Base-by-base conservation (phyloP, 2,797 vertebrate genomes). In the Gymnocypris eckloni region DNA sequence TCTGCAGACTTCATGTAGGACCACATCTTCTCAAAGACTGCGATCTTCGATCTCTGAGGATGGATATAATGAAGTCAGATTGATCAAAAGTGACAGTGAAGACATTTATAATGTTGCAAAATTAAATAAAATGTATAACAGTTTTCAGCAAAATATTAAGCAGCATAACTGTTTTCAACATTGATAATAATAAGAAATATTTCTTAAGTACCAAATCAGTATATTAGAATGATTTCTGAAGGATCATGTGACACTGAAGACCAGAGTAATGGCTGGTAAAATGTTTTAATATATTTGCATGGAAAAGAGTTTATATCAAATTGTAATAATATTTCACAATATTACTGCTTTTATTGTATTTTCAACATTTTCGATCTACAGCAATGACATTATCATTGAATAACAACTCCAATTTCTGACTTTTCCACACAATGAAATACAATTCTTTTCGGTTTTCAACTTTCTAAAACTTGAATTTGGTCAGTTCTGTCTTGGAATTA, bases 11-110 rank as follows among this genome's bases (percentile, higher is more conserved):
- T 97, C 98, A 99, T 99, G 93, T 99, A 99, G 0, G 98, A 99
- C 98, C 98, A 99, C 98, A 99, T 99, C 95, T 99, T 99, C 95
- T 99, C 98, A 87, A 99, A 99, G 79, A 99, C 98, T 0, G 96
- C 98, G 6, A 99, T 99, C 95, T 99, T 99, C 80, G 98, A 99
- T 87, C 98, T 94, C 98, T 99, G 90, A 25, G n/a, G 52, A 45
- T 22, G 22, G 25, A 86, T 45, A 61, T 16, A 33, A 48, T 54
- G 13, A 52, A 69, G 78, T 75, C 37, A 28, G 13, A 66, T 15
- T 37, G 64, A 37, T 33, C 64, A 33, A 66, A 66, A 67, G 28
- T 66, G 28, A 15, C 56, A 59, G 22, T 22, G 22, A n/a, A 59
- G 56, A n/a, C 64, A 67, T 66, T 16, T 16, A 28, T 16, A 33